Conservation (phyloP, 1,140 invertebrate genomes). For the Zophobas morio region DNA sequence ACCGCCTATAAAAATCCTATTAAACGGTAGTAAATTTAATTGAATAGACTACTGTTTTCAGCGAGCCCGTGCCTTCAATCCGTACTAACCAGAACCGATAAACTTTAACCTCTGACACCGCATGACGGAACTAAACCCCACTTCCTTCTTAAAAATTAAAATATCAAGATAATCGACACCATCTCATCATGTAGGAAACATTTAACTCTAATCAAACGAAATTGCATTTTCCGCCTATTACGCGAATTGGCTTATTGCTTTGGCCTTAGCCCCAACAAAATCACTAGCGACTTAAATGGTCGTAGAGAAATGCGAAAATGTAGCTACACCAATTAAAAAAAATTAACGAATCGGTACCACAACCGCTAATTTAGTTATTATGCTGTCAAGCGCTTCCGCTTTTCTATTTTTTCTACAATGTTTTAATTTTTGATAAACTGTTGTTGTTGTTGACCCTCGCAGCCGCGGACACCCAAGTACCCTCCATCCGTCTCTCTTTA, state of each 20-base stretch:
- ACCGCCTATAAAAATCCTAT: constrained; percentile 15
- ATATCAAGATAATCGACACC: not conserved
- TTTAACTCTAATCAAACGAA: constrained; percentile 51
- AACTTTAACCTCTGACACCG: not conserved
- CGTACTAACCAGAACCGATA: not conserved
- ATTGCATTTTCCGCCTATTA: constrained; percentile 53
- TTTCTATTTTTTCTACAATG: too few relatives aligned
- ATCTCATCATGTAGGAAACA: constrained; percentile 46
- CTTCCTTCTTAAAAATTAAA: constrained; percentile 18
- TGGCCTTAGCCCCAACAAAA: constrained; percentile 23
- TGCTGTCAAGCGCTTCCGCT: too few relatives aligned
- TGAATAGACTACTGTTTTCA: not conserved
- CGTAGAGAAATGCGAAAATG: too few relatives aligned
- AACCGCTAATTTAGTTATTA: too few relatives aligned
- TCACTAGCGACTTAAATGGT: too few relatives aligned
- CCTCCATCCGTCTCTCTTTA: not conserved
- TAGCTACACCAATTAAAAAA: too few relatives aligned
- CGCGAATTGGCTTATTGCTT: constrained; percentile 46
- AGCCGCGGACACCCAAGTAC: too few relatives aligned
- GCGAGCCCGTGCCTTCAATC: not conserved
- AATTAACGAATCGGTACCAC: too few relatives aligned
- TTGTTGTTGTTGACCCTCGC: too few relatives aligned
- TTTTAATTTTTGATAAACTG: too few relatives aligned
- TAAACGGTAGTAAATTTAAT: constrained; percentile 13
- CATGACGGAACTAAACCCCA: constrained; percentile 12